Conservation (phyloP, 2,888 invertebrate species). For the Sepioteuthis lessoniana region DNA sequence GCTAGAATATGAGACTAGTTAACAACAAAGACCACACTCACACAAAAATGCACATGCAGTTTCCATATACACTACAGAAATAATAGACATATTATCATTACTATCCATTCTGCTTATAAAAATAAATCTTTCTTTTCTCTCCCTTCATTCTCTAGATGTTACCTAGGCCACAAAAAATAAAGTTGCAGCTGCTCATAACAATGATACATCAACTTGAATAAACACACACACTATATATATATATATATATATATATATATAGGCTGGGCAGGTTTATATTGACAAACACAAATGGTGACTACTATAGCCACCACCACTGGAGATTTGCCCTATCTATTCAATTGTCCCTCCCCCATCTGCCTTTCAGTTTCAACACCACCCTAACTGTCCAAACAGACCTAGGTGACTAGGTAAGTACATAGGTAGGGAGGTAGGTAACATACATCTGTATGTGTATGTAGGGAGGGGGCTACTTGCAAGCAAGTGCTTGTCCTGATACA, state of each 20-base stretch:
- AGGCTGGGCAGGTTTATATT: not conserved
- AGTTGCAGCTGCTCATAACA: not conserved
- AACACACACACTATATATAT: not conserved
- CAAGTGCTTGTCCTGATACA: not conserved
- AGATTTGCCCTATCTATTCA: not conserved
- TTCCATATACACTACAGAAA: too few species aligned
- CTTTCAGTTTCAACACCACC: not conserved
- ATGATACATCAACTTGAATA: conserved; percentile 33
- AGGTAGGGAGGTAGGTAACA: not conserved
- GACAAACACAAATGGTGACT: not conserved
- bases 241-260: not conserved
- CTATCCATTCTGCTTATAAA: too few species aligned
- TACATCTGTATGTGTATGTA: too few species aligned
- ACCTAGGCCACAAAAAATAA: too few species aligned
- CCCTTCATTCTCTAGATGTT: too few species aligned
- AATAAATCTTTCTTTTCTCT: too few species aligned
- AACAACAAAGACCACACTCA: too few species aligned
- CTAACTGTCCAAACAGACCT: not conserved
- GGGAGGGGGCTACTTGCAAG: not conserved
- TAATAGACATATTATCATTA: too few species aligned
- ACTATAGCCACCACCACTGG: not conserved
- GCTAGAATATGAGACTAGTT: too few species aligned
- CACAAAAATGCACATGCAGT: too few species aligned
- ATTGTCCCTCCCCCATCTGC: not conserved
- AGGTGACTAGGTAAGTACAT: not conserved